Conservation (phyloP, 2,797 vertebrate species). For the Thamnophis elegans region DNA sequence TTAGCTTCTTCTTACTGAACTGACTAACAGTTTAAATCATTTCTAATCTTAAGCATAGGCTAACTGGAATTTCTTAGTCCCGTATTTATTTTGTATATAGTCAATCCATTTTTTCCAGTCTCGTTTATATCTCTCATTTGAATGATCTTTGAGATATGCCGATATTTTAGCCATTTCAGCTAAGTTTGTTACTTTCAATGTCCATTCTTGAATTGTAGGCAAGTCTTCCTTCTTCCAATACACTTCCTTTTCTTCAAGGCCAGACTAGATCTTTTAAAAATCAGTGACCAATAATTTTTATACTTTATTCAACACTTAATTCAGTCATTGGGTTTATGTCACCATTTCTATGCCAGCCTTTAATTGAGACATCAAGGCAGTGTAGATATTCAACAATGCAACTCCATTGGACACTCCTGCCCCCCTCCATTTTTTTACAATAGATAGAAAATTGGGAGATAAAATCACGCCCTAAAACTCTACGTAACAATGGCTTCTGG, state of each 20-base stretch:
- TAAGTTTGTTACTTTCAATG: too few relatives aligned
- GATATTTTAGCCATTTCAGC: too few relatives aligned
- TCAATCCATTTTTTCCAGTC: too few relatives aligned
- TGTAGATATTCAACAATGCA: neutral
- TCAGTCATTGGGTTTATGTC: neutral
- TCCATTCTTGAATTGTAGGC: too few relatives aligned
- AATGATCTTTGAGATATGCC: too few relatives aligned
- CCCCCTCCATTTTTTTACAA: neutral
- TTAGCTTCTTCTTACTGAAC: too few relatives aligned
- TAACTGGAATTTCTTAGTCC: too few relatives aligned
- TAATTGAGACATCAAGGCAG: neutral
- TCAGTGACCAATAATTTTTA: neutral
- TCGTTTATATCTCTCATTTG: too few relatives aligned
- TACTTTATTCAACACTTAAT: neutral
- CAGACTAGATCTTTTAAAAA: neutral
- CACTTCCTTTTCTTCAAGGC: neutral
- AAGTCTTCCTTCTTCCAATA: too few relatives aligned
- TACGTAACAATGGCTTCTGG: neutral
- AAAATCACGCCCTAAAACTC: neutral
- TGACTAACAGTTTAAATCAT: too few relatives aligned
- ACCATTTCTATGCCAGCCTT: neutral
- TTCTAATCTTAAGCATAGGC: too few relatives aligned
- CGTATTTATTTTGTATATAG: too few relatives aligned
- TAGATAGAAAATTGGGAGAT: neutral
- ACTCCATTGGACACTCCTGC: neutral